Evolutionary conservation across 2,888 invertebrate genomes (phyloP).

Genomic region (Tetheella fluctuosa): DNA sequence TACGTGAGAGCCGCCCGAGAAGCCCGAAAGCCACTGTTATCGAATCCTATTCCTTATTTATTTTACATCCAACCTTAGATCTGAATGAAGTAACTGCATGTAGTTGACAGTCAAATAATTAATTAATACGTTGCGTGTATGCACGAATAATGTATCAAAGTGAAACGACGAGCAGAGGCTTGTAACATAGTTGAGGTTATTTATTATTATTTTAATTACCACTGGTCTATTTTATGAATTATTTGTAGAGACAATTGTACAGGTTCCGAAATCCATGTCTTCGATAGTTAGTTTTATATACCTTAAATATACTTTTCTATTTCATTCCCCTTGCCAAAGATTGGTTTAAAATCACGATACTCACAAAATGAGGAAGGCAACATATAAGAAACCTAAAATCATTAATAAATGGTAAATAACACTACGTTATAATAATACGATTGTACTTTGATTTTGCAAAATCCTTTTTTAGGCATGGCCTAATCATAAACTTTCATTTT

Average conservation of each 20-base stretch:
- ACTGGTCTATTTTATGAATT: not conserved
- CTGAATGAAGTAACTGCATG: conserved; percentile 55
- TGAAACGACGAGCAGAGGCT: conserved; percentile 28
- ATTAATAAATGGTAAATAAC: not conserved
- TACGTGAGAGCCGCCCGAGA: conserved; percentile 66
- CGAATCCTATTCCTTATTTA: conserved; percentile 52
- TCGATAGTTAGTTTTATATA: not conserved
- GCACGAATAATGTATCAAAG: conserved; percentile 5
- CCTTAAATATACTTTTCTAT: not conserved
- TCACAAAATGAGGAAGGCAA: not conserved
- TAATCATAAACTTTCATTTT: not conserved
- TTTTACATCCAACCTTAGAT: conserved; percentile 64
- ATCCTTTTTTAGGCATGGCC: too few relatives aligned
- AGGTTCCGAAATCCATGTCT: conserved; percentile 8
- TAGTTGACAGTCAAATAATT: conserved; percentile 48
- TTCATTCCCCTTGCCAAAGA: conserved; percentile 9
- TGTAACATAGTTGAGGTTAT: conserved; percentile 19
- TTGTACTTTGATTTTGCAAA: too few relatives aligned
- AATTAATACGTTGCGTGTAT: not conserved
- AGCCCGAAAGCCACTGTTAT: conserved; percentile 37
- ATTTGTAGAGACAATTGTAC: not conserved
- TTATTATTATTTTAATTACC: conserved; percentile 7
- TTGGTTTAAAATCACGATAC: not conserved
- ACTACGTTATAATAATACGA: not conserved
- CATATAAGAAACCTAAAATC: not conserved